Evolutionary conservation across 2,888 invertebrate genomes (phyloP).

Genomic region (Drosophila melanosoma): DNA sequence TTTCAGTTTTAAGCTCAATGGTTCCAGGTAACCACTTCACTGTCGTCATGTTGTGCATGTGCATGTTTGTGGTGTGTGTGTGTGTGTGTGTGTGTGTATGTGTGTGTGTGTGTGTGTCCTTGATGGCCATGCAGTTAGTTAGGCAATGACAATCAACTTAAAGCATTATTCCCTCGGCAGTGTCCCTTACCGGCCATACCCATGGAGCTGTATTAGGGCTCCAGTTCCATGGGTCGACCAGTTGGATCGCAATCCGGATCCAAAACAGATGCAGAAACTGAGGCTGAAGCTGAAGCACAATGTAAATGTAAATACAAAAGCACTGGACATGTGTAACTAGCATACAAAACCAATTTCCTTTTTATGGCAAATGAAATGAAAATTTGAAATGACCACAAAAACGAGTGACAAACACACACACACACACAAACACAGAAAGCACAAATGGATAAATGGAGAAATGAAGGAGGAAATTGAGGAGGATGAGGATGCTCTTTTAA

Average conservation of each 20-base stretch:
- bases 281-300: slow-evolving; percentile 5
- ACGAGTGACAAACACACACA: slow-evolving; percentile 54
- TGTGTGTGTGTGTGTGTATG: not conserved
- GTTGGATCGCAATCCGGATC: not conserved
- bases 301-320: slow-evolving; percentile 15
- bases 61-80: not conserved
- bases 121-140: slow-evolving; percentile 46
- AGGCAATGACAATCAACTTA: slow-evolving; percentile 56
- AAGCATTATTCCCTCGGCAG: slow-evolving; percentile 15
- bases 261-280: slow-evolving; percentile 3
- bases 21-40: slow-evolving; percentile 42
- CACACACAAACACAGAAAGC: slow-evolving; percentile 32
- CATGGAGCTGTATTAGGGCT: not conserved
- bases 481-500: slow-evolving; percentile 6
- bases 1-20: slow-evolving; percentile 38
- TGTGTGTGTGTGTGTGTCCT: slow-evolving; percentile 24
- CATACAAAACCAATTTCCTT: slow-evolving; percentile 79
- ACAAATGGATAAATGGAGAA: not conserved
- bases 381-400: slow-evolving; percentile 81
- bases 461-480: not conserved
- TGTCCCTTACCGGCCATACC: not conserved
- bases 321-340: slow-evolving; percentile 57
- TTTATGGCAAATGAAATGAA: slow-evolving; percentile 81
- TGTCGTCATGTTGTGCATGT: slow-evolving; percentile 18
- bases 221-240: slow-evolving; percentile 16